phyloP scores from a whole-genome alignment of 2,113 vertebrate genomes.

The Ptyas mucosa region DNA sequence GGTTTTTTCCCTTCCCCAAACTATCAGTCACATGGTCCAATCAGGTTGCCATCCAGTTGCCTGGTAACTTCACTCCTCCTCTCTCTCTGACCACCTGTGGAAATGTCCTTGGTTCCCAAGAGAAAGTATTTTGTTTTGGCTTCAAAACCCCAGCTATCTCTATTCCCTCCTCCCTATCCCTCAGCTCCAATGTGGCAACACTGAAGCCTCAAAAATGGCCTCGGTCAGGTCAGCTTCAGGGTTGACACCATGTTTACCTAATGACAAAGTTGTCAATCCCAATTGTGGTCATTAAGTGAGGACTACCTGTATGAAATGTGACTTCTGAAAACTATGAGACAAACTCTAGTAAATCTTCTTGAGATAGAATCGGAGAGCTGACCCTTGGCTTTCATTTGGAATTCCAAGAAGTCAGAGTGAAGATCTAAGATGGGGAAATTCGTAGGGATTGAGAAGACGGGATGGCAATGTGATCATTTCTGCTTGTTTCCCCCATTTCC shows the following conservation, averaged over 20 bases:
- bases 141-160: too few relatives aligned
- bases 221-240: too few relatives aligned
- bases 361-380: background rate
- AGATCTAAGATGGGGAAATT: background rate
- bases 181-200: too few relatives aligned
- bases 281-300: background rate
- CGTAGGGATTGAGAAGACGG: background rate
- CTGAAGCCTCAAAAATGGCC: too few relatives aligned
- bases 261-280: background rate
- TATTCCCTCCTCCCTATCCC: too few relatives aligned
- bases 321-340: background rate
- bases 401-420: background rate
- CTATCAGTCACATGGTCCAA: too few relatives aligned
- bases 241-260: background rate
- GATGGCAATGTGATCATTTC: background rate
- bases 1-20: too few relatives aligned
- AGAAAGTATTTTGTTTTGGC: too few relatives aligned
- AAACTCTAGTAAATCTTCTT: background rate
- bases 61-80: too few relatives aligned
- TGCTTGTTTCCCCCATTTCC: background rate
- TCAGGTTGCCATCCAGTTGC: too few relatives aligned
- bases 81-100: too few relatives aligned
- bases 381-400: background rate
- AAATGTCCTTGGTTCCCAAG: too few relatives aligned
- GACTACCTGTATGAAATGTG: background rate